phyloP scores from a whole-genome alignment of 2,113 vertebrate species.

The Rhinopomastus cyanomelas region DNA sequence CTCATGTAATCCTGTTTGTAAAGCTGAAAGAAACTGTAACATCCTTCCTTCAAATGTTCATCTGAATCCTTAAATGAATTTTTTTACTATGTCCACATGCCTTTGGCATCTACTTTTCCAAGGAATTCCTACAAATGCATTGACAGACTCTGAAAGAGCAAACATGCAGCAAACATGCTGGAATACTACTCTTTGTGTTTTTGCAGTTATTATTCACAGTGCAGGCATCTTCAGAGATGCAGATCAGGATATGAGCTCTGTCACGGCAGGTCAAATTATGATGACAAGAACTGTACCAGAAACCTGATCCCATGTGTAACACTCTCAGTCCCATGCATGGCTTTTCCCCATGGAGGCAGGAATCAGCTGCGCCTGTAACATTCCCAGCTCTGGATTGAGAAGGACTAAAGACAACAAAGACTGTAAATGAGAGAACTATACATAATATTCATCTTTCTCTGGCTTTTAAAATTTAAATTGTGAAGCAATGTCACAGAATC shows the following conservation, averaged over 20 bases:
- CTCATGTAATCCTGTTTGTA: slow-evolving; percentile 67
- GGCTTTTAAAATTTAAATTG: background rate
- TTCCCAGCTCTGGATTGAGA: background rate
- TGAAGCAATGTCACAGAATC: background rate
- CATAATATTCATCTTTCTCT: background rate
- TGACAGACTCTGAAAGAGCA: background rate
- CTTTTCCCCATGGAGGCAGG: background rate
- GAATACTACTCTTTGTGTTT: background rate
- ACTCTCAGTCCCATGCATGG: background rate
- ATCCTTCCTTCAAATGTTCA: slow-evolving; percentile 22
- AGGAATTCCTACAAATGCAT: background rate
- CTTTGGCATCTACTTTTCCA: background rate
- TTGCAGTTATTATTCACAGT: background rate
- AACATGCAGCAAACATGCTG: background rate
- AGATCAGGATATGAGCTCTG: background rate
- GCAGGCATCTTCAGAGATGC: background rate
- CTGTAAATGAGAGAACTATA: background rate
- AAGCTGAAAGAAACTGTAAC: slow-evolving; percentile 37
- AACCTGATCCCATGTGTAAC: background rate
- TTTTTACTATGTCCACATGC: background rate
- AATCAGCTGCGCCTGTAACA: background rate
- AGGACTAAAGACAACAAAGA: background rate
- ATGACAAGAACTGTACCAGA: background rate
- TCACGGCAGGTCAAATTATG: background rate
- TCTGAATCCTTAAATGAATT: slow-evolving; percentile 14